phyloP scores from a whole-genome alignment of 2,888 invertebrate genomes.

The Ypsolopha scabrella region DNA sequence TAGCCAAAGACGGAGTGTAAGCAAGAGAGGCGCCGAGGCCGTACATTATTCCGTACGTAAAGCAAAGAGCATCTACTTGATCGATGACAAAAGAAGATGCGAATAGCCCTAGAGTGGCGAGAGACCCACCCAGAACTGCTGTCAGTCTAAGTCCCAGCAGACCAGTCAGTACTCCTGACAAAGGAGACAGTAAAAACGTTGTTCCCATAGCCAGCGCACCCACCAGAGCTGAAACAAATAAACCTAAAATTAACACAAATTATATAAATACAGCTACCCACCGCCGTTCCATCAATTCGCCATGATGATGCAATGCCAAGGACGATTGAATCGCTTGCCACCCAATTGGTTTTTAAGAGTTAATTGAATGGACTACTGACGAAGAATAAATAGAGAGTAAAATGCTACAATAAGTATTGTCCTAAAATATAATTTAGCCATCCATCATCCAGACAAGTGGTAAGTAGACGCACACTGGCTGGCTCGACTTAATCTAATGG shows the following conservation, averaged over 20 bases:
- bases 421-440: too few relatives aligned
- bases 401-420: too few relatives aligned
- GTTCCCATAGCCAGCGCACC: slow-evolving; percentile 90
- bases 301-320: too few relatives aligned
- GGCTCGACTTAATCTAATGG: slow-evolving; percentile 36
- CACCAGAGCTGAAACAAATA: slow-evolving; percentile 81
- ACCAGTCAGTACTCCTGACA: slow-evolving; percentile 89
- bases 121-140: slow-evolving; percentile 84
- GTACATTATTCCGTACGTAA: slow-evolving; percentile 91
- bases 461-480: neutral
- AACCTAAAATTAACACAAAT: neutral
- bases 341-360: too few relatives aligned
- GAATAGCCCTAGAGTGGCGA: slow-evolving; percentile 83
- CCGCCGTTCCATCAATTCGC: too few relatives aligned
- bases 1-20: slow-evolving; percentile 92
- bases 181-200: slow-evolving; percentile 88
- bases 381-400: too few relatives aligned
- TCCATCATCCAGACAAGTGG: too few relatives aligned
- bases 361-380: too few relatives aligned
- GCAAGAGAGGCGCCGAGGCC: slow-evolving; percentile 90
- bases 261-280: neutral
- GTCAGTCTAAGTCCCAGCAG: slow-evolving; percentile 86
- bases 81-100: slow-evolving; percentile 81
- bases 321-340: too few relatives aligned
- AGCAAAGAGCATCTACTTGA: slow-evolving; percentile 78